Evolutionary conservation across 2,113 vertebrate genomes (phyloP), one percentile per base, ranked within the genome.

Genomic region (Neolamprologus caudopunctatus): DNA sequence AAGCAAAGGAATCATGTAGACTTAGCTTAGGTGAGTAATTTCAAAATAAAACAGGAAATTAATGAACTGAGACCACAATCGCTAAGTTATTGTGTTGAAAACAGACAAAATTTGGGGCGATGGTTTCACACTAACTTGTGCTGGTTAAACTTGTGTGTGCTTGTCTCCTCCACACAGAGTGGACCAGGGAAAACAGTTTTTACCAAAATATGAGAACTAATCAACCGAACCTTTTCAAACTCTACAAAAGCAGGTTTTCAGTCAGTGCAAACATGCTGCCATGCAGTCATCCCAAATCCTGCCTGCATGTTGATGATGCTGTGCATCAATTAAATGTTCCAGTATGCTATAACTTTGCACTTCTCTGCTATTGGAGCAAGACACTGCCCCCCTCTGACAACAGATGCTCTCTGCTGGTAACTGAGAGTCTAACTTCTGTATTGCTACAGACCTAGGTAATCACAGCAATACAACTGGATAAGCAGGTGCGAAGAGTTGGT

Each of bases 51-150:
- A 75, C 14, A 19, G 71, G 71, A 75, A 47, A 19, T 47, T 1
- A 28, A 28, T 17, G 16, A 28, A 47, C 71, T 11, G 68, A 75
- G 68, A 45, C 37, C 9, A 3, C 40, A 19, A 5, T 14, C 1
- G 1, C 12, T 14, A 19, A 75, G 71, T 47, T 28, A 75, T 7
- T 47, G 21, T 47, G 42, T 75, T 45, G 68, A 28, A 73, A 45
- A 73, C 1, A 73, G 66, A 73, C 37, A 7, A 0, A 40, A 45
- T 45, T 73, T 19, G 2, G 14, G 24, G 3, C 2, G 0, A 75
- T 47, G 68, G 2, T 47, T 75, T 75, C 33, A 37, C 61, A 66
- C 61, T 37, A 66, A 66, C 61, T 0, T 66, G 61, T n/a, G 31
- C 17, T 66, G 61, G 17, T 66, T 35, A 8, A 66, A 35, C 17